Percentiles rank a stretch among this genome's conserved stretches.
Evolutionary conservation across 1,140 invertebrate genomes (phyloP).

Genomic region (Caenorhabditis tropicalis): DNA sequence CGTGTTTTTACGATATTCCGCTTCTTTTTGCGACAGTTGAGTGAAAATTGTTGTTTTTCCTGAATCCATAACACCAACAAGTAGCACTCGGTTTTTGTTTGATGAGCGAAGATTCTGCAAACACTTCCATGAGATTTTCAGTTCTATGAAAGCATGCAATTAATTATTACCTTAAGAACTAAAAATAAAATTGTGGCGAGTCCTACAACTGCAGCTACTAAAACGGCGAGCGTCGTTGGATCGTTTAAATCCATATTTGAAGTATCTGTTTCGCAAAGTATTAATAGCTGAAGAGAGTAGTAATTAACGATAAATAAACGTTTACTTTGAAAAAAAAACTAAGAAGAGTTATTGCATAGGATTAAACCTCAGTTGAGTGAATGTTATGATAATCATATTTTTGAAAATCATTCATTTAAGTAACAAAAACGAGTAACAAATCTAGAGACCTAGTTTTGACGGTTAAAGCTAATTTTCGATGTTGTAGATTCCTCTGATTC

Average conservation of each 20-base stretch:
- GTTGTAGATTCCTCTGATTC: constrained; percentile 60
- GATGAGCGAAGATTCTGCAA: background rate
- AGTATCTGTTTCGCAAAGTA: too few species aligned
- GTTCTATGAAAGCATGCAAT: too few species aligned
- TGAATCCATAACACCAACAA: constrained; percentile 50
- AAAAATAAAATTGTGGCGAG: background rate
- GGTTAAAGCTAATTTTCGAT: constrained; percentile 45
- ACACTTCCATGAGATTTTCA: too few species aligned
- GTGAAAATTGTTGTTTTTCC: constrained; percentile 54
- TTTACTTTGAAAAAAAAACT: background rate
- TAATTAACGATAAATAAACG: too few species aligned
- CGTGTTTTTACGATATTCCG: constrained; percentile 8
- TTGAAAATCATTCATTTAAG: background rate
- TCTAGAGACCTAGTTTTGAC: background rate
- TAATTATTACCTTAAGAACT: background rate
- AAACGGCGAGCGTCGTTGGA: background rate
- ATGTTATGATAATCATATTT: background rate
- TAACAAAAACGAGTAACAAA: constrained; percentile 1
- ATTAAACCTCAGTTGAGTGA: background rate
- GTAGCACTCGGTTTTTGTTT: constrained; percentile 34
- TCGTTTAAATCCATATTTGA: constrained; percentile 16
- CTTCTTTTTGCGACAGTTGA: constrained; percentile 44
- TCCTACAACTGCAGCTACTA: background rate
- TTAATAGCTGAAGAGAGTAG: background rate
- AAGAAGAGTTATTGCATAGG: too few species aligned